These are phyloP conservation scores for Batillaria attramentaria DNA, from an alignment of 1,140 invertebrate species.

Conservation along the genomic window DNA sequence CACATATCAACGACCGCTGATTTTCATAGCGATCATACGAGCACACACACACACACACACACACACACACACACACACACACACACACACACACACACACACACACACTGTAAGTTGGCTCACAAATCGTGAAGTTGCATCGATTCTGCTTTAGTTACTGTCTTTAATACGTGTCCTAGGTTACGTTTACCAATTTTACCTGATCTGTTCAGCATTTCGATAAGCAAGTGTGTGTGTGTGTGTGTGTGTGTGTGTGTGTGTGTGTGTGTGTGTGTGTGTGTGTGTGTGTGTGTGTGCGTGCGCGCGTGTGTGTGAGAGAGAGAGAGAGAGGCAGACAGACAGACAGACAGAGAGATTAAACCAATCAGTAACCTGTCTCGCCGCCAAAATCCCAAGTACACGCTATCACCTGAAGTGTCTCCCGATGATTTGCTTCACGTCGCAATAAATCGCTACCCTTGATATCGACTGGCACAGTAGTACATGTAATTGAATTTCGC, in stretches of 20 bases:
- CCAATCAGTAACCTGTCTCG: no score
- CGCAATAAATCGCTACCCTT: not conserved
- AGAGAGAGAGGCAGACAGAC: not conserved
- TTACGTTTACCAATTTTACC: not conserved
- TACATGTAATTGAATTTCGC: no score
- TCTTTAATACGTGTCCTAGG: not conserved
- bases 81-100: constrained; percentile 1
- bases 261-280: constrained; percentile 7
- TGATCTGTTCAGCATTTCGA: not conserved
- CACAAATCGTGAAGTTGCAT: not conserved
- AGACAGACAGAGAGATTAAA: not conserved
- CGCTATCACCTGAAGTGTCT: not conserved
- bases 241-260: not conserved
- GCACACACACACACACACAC: constrained; percentile 17
- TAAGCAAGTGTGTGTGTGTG: not conserved
- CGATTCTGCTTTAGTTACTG: not conserved
- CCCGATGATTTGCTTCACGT: no score
- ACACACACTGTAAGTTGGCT: not conserved
- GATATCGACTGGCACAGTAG: not conserved
- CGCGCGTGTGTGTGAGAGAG: not conserved
- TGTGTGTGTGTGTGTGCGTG: not conserved
- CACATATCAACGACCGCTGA: not conserved
- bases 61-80: not conserved
- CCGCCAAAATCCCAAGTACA: not conserved
- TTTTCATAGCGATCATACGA: not conserved